These are phyloP conservation scores for Amphiprion clarkii DNA, from an alignment of 2,797 vertebrate species.

Conservation along the genomic window DNA sequence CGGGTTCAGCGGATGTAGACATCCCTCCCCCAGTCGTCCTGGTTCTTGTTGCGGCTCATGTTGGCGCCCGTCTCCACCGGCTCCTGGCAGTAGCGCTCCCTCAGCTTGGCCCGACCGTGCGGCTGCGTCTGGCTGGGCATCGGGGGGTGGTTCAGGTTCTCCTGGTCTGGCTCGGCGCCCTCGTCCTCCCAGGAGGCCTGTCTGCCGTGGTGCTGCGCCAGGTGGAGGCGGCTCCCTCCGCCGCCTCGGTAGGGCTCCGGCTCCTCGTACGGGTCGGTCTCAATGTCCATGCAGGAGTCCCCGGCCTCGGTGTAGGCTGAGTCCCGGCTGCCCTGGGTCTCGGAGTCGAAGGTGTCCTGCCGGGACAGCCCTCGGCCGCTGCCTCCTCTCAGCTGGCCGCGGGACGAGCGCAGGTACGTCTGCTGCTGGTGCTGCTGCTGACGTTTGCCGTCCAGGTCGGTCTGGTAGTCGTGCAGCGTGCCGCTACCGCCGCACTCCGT, in stretches of 20 bases:
- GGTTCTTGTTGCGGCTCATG: conserved; percentile 88
- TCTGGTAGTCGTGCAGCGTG: conserved; percentile 87
- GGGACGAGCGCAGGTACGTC: conserved; percentile 82
- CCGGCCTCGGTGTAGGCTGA: conserved; percentile 94
- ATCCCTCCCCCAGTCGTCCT: conserved; percentile 88
- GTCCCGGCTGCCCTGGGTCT: conserved; percentile 93
- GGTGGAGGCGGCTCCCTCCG: conserved; percentile 80
- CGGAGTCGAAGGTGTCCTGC: conserved; percentile 96
- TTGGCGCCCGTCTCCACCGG: conserved; percentile 83
- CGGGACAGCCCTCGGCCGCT: conserved; percentile 88
- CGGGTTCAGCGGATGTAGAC: conserved; percentile 88
- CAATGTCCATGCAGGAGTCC: conserved; percentile 95
- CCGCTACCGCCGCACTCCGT: conserved; percentile 84
- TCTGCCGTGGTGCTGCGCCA: conserved; percentile 82
- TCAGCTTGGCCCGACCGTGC: conserved; percentile 89
- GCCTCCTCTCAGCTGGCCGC: conserved; percentile 81
- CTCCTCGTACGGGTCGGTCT: conserved; percentile 95
- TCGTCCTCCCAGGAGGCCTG: conserved; percentile 91
- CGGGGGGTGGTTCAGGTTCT: conserved; percentile 88
- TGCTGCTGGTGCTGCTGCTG: conserved; percentile 81
- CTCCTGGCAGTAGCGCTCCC: conserved; percentile 89
- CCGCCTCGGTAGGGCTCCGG: conserved; percentile 87
- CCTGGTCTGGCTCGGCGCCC: conserved; percentile 89
- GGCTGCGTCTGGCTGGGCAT: conserved; percentile 79
- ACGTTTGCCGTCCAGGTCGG: conserved; percentile 84